A percentile compares a stretch with the other conserved stretches of the same genome.
Conservation (phyloP, 2,797 vertebrate species). For the Sebastolobus altivelis region DNA sequence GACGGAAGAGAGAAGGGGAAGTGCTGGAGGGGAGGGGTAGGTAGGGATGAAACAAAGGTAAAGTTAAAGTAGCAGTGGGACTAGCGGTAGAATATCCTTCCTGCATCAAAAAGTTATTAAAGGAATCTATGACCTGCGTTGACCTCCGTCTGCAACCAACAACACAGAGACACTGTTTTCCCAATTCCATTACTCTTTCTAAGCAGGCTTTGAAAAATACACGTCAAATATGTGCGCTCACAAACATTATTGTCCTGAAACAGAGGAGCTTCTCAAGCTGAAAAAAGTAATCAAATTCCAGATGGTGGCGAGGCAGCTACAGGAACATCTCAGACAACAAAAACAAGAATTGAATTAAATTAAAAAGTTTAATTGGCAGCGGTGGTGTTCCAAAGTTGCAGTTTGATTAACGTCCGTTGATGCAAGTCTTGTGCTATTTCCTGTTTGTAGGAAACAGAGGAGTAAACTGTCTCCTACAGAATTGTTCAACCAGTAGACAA, state of each 20-base stretch:
- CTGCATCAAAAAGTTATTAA: conserved; percentile 29
- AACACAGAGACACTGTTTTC: not conserved
- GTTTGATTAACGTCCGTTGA: not conserved
- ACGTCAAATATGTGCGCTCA: not conserved
- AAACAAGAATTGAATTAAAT: not conserved
- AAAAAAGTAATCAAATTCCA: conserved; percentile 10
- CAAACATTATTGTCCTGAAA: not conserved
- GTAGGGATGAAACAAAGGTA: conserved; percentile 64
- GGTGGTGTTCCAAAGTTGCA: not conserved
- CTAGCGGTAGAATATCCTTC: conserved; percentile 39
- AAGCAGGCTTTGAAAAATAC: conserved; percentile 9
- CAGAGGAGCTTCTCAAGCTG: conserved; percentile 5
- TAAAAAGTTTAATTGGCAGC: conserved; percentile 15
- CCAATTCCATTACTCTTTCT: not conserved
- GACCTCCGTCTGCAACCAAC: conserved; percentile 31
- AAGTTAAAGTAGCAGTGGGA: conserved; percentile 55
- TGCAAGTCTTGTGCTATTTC: not conserved
- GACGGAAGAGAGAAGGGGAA: conserved; percentile 52
- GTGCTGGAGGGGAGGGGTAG: conserved; percentile 45
- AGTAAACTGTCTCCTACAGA: not conserved
- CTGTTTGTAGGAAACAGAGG: not conserved
- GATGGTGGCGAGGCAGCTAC: conserved; percentile 7
- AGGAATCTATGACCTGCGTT: conserved; percentile 39
- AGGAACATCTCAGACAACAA: conserved; percentile 13
- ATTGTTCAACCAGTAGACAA: not conserved